Evolutionary conservation across 2,888 invertebrate genomes (phyloP), one percentile per base, ranked within the genome.

Genomic region (Eupithecia subfuscata): DNA sequence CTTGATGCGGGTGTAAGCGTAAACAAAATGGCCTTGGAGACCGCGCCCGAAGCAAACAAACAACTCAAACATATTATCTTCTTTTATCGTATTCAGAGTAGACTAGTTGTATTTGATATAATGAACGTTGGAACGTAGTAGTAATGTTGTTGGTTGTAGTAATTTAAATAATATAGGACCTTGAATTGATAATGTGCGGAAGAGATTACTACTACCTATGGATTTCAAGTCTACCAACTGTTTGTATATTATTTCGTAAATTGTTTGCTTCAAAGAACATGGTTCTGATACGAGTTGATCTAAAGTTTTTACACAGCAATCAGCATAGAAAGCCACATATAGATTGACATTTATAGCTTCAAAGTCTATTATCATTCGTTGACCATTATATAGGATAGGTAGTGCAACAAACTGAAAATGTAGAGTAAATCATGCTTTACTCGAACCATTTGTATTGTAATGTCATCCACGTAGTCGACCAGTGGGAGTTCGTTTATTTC

Each of bases 11-110:
- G 89, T 86, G 88, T 89, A 84, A 84, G 90, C 88, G 93, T 92
- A 91, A 93, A 93, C 90, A 93, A 90, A 90, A 90, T 91, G 92
- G 91, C 94, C 94, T 94, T 94, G 94, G 87, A 82, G 84, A 83
- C 80, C 83, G 85, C 86, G 90, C 89, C 90, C 89, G 87, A 88
- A 89, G 86, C 84, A 81, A 82, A 71, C 90, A 89, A 91, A 90
- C 88, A 89, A 84, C 85, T 83, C 86, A 81, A 83, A 83, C 84
- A 83, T 80, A 88, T 87, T 91, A 92, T 91, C 90, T 85, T 85
- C 79, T 85, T 86, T 90, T 90, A 90, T 90, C 89, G 84, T 81
- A 78, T 83, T 84, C 82, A 82, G 30, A 30, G 30, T 30, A 30
- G 82, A 80, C 85, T 86, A 86, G 82, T 81, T 78, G 76, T 80